Base-by-base conservation (phyloP, 2,113 vertebrate genomes). In the Gasterosteus nipponicus region DNA sequence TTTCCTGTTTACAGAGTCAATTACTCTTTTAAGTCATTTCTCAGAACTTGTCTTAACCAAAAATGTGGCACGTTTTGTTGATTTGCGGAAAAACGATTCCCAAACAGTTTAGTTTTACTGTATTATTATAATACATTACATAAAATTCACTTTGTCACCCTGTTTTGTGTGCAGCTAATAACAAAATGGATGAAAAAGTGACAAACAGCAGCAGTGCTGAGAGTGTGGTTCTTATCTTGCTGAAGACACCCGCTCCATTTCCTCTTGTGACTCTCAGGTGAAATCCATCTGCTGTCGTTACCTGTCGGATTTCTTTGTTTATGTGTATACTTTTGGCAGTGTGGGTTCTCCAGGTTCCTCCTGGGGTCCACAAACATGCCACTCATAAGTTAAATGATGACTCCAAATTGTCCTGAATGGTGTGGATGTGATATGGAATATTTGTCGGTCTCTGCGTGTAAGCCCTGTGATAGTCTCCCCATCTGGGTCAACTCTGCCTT, bases 201-300 rank as follows among this genome's bases (percentile, higher is more conserved):
- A 65, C 26, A 62, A 31, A 59, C 16, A 62, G 63, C 39, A 49
- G 46, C 47, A 73, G 57, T 31, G 49, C 39, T 71, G 69, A 19
- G 38, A 68, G 12, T 31, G 49, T 49, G 31, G 11, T 56, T 67
- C 39, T 74, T 47, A 49, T 70, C 53, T 38, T 26, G 14, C 58
- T 69, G 35, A 38, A 49, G 33, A 69, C 66, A 70, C 54, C 65
- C 66, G 54, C 54, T 64, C 39, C 54, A 39, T 41, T 60, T 71
- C 8, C 42, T 41, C 3, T 54, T 69, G 26, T 39, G 44, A n/a
- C 56, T 26, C 46, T 22, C 10, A 31, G 15, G 57, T 73, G 58
- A 81, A 68, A 57, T 72, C n/a, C n/a, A n/a, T n/a, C 54, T 66
- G 44, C 46, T 60, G 12, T 65, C 53, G 3, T 64, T 59, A 69